Percentiles rank a stretch among this genome's conserved stretches.
phyloP scores from a whole-genome alignment of 2,888 invertebrate species.

The Caenorhabditis auriculariae region DNA sequence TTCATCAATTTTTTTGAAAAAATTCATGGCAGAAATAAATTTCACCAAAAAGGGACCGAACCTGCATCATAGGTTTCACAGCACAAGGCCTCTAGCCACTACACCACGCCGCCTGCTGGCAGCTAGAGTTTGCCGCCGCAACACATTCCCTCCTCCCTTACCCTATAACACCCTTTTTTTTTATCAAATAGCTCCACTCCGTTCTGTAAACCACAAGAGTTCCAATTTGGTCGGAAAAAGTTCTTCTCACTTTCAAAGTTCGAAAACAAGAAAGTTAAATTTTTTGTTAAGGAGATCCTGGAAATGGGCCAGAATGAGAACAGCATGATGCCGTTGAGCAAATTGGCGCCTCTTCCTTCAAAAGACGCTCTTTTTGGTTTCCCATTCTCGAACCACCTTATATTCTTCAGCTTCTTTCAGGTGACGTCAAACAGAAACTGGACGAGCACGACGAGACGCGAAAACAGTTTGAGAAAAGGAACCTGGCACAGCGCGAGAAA shows the following conservation, averaged over 20 bases:
- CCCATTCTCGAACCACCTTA: not conserved
- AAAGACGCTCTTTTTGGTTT: conserved; percentile 67
- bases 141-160: not conserved
- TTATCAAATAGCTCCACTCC: too few relatives aligned
- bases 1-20: too few relatives aligned
- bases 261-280: not conserved
- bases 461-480: conserved; percentile 52
- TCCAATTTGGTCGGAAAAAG: not conserved
- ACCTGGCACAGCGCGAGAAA: conserved; percentile 52
- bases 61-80: too few relatives aligned
- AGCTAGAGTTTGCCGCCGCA: too few relatives aligned
- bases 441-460: conserved; percentile 54
- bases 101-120: too few relatives aligned
- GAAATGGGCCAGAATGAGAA: conserved; percentile 53
- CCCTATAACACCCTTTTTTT: not conserved
- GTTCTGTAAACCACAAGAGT: too few relatives aligned
- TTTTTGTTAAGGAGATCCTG: conserved; percentile 47
- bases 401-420: conserved; percentile 16
- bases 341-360: conserved; percentile 67
- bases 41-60: too few relatives aligned
- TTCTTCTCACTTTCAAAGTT: not conserved
- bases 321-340: conserved; percentile 62
- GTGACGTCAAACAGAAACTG: conserved; percentile 58
- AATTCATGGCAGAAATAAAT: not conserved
- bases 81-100: too few relatives aligned